These are phyloP conservation scores for Pangasianodon gigas DNA, from an alignment of 2,113 vertebrate species.

Conservation along the genomic window DNA sequence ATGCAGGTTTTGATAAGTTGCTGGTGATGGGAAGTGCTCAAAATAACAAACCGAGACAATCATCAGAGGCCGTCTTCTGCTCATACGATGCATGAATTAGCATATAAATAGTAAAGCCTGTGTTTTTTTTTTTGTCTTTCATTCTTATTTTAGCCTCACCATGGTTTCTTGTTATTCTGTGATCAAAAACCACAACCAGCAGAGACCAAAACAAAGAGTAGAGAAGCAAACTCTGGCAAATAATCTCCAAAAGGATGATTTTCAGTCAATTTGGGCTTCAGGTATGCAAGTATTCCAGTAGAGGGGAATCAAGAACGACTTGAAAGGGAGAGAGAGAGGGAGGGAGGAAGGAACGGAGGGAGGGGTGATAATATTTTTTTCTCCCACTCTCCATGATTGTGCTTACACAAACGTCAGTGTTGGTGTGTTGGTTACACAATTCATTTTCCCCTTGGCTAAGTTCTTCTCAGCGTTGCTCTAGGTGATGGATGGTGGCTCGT, in stretches of 20 bases:
- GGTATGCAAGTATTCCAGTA: constrained; percentile 38
- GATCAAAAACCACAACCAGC: constrained; percentile 12
- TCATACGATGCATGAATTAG: constrained; percentile 31
- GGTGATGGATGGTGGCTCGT: constrained; percentile 44
- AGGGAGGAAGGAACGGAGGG: neutral
- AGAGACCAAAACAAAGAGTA: neutral
- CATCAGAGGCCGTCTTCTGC: constrained; percentile 15
- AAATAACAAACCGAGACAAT: neutral
- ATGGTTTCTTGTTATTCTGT: constrained; percentile 15
- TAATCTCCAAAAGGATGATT: constrained; percentile 23
- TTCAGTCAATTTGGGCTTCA: constrained; percentile 17
- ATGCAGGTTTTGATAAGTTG: constrained; percentile 7
- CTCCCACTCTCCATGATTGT: neutral
- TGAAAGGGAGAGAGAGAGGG: neutral
- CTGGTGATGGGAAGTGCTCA: neutral
- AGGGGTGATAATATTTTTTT: neutral
- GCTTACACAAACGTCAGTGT: constrained; percentile 47
- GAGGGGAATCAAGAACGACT: constrained; percentile 14
- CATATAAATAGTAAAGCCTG: constrained; percentile 45
- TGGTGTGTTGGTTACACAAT: constrained; percentile 41
- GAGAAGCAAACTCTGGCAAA: constrained; percentile 16
- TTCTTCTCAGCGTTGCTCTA: neutral
- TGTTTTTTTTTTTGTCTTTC: neutral
- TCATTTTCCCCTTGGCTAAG: constrained; percentile 39
- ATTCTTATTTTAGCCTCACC: neutral